Evolutionary conservation across 2,797 vertebrate species (phyloP).

Genomic region (Prionace glauca): DNA sequence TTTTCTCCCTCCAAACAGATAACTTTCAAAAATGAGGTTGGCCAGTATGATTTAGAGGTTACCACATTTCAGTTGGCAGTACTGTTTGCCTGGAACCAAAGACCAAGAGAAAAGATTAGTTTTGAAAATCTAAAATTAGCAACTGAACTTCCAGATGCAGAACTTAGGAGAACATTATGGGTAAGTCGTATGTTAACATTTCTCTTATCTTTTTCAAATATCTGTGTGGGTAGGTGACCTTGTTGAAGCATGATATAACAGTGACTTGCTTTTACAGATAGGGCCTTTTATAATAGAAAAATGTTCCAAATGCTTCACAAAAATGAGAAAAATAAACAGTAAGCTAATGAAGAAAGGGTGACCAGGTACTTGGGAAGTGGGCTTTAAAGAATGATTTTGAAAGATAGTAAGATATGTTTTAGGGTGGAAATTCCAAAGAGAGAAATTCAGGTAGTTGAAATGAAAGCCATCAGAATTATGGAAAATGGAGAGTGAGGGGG

Average conservation of each 20-base stretch:
- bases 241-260: neutral
- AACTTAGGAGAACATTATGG: slow-evolving; percentile 95
- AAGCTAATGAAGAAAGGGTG: neutral
- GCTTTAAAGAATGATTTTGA: neutral
- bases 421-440: neutral
- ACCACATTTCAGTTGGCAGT: slow-evolving; percentile 97
- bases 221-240: neutral
- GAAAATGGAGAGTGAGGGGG: neutral
- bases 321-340: no score
- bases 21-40: slow-evolving; percentile 97
- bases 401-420: neutral
- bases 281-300: neutral
- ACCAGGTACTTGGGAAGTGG: neutral
- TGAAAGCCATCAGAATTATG: neutral
- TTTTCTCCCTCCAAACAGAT: slow-evolving; percentile 62
- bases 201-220: neutral
- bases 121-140: slow-evolving; percentile 97
- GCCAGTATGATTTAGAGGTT: slow-evolving; percentile 95
- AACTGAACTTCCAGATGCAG: slow-evolving; percentile 92
- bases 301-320: neutral
- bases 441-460: neutral
- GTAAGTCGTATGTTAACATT: slow-evolving; percentile 53
- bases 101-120: slow-evolving; percentile 93
- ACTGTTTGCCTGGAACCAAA: slow-evolving; percentile 97
- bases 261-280: neutral